phyloP scores from a whole-genome alignment of 2,797 vertebrate species.

The Lithobates sylvaticus region DNA sequence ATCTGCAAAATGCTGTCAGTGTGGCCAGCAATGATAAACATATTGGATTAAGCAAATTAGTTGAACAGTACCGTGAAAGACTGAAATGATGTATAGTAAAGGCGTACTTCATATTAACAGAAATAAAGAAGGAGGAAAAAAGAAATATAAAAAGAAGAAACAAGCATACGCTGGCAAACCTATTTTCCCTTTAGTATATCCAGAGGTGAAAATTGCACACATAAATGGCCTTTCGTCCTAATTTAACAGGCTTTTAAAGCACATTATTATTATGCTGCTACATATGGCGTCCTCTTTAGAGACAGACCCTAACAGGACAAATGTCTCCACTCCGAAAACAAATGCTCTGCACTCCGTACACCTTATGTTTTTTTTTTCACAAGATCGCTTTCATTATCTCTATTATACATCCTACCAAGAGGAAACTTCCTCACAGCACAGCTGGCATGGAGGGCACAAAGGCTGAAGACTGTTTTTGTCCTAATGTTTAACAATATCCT shows the following conservation, averaged over 20 bases:
- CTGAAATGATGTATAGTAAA: no score
- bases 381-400: constrained; percentile 55
- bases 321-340: constrained; percentile 27
- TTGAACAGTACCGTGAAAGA: no score
- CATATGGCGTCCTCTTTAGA: constrained; percentile 13
- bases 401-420: constrained; percentile 52
- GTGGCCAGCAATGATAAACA: no score
- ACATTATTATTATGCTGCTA: constrained; percentile 15
- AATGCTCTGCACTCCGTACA: constrained; percentile 1
- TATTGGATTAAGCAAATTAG: no score
- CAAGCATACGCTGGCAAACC: no score
- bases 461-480: constrained; percentile 53
- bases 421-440: constrained; percentile 56
- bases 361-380: constrained; percentile 29
- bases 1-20: no score
- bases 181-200: neutral
- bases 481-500: constrained; percentile 62
- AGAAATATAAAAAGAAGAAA: neutral
- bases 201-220: neutral
- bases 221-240: neutral
- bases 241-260: neutral
- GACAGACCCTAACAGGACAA: neutral
- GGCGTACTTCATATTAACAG: no score
- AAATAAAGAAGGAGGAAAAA: neutral
- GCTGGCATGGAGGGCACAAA: constrained; percentile 56